Conservation (phyloP, 2,113 vertebrate genomes). For the Orientallactaga bullata region DNA sequence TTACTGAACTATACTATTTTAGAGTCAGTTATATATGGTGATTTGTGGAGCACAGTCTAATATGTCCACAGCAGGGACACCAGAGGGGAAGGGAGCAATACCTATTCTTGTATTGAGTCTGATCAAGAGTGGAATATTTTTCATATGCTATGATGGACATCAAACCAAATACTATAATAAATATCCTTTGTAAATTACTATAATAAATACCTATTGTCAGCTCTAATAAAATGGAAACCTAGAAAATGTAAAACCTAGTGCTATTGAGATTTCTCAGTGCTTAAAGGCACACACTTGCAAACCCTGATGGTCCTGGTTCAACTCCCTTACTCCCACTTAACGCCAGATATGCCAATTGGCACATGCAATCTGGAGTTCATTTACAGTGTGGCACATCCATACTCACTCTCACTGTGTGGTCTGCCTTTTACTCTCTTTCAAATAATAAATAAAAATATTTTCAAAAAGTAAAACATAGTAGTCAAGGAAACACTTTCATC, state of each 20-base stretch:
- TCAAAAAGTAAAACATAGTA: background rate
- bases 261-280: no score
- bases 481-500: background rate
- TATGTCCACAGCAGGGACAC: background rate
- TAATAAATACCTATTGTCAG: background rate
- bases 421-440: no score
- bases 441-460: no score
- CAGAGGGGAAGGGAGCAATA: background rate
- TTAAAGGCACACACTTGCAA: no score
- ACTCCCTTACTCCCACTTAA: no score
- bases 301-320: no score
- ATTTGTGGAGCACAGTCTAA: background rate
- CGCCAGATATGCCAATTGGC: no score
- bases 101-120: background rate
- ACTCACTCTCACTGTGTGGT: no score
- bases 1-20: background rate
- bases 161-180: background rate
- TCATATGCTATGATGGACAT: background rate
- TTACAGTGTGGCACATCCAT: no score
- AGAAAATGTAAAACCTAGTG: no score
- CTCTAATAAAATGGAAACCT: background rate
- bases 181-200: no score
- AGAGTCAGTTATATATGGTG: background rate
- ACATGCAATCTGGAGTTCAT: no score
- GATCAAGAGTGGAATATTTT: background rate